These are phyloP conservation scores for Lysandra coridon DNA, from an alignment of 2,888 invertebrate genomes.

Conservation along the genomic window DNA sequence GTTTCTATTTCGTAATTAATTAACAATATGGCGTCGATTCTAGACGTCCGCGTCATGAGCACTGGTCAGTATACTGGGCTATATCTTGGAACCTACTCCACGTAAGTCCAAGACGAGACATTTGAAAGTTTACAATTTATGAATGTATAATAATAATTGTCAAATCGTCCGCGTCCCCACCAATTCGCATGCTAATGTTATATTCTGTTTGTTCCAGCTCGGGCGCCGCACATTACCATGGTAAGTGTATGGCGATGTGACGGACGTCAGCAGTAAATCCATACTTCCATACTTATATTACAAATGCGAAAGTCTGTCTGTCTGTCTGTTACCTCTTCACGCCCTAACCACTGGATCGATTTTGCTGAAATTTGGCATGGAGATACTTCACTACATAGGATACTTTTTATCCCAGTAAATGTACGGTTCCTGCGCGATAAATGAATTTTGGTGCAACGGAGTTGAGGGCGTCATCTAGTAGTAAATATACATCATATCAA, in stretches of 20 bases:
- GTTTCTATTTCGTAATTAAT: no score
- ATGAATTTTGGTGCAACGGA: no score
- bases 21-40: no score
- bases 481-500: no score
- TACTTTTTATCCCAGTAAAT: no score
- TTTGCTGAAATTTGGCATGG: no score
- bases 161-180: slow-evolving; percentile 32
- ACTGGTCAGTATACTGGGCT: neutral
- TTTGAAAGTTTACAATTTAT: neutral
- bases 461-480: no score
- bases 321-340: no score
- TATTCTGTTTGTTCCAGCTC: slow-evolving; percentile 42
- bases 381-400: no score
- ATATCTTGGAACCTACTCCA: neutral
- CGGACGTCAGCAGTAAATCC: neutral
- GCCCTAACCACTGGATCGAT: no score
- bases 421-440: no score
- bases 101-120: neutral
- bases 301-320: no score
- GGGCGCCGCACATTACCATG: slow-evolving; percentile 35
- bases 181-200: slow-evolving; percentile 44
- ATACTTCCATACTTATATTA: neutral
- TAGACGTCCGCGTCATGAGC: neutral
- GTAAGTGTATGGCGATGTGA: slow-evolving; percentile 33
- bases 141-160: neutral